Percentiles rank a stretch among this genome's conserved stretches.
Evolutionary conservation across 2,797 vertebrate species (phyloP).

Genomic region (Myiotriccus ornatus): DNA sequence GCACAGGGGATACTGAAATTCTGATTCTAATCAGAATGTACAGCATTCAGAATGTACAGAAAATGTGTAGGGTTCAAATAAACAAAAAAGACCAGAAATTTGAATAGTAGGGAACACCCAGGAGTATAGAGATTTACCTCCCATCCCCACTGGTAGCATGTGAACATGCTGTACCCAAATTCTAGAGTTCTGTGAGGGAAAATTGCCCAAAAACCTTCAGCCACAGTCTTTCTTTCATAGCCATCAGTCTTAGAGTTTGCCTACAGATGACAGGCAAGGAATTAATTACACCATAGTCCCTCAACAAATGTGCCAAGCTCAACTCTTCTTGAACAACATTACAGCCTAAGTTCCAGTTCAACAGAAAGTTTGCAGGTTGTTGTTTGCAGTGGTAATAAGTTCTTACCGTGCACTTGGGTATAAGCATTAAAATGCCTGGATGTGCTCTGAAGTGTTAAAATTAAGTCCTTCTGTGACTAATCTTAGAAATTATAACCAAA

Average conservation of each 20-base stretch:
- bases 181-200: not conserved
- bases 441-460: not conserved
- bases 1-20: not conserved
- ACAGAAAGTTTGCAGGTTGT: not conserved
- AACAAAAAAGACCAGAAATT: not conserved
- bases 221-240: not conserved
- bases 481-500: not conserved
- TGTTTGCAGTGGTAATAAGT: not conserved
- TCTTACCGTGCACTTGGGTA: not conserved
- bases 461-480: not conserved
- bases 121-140: not conserved
- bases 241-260: not conserved
- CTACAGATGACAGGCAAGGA: not conserved
- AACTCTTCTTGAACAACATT: not conserved
- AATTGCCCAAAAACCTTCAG: not conserved
- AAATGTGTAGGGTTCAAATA: not conserved
- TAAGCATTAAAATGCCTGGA: not conserved
- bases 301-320: not conserved
- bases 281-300: not conserved
- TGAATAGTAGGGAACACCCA: not conserved
- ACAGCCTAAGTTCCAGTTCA: not conserved
- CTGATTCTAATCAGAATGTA: not conserved
- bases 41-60: not conserved
- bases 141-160: not conserved
- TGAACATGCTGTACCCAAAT: not conserved